phyloP scores from a whole-genome alignment of 2,888 invertebrate species.

The Rhyacophila evoluta region DNA sequence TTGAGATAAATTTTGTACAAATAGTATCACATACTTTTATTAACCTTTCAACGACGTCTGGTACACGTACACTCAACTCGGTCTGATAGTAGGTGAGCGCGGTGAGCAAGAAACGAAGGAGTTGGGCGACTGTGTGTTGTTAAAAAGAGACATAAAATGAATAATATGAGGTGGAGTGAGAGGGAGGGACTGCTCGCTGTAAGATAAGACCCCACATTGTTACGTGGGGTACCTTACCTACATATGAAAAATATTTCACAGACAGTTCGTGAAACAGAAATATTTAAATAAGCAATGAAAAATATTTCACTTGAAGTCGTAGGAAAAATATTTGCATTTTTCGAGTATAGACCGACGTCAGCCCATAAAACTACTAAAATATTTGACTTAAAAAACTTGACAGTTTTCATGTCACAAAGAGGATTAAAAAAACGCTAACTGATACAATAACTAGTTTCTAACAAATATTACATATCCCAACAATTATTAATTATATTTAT shows the following conservation, averaged over 20 bases:
- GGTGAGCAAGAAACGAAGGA: constrained; percentile 10
- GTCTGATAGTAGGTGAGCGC: constrained; percentile 1
- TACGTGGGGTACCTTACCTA: background rate
- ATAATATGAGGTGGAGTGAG: background rate
- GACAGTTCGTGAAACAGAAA: background rate
- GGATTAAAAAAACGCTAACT: no score
- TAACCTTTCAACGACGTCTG: constrained; percentile 19
- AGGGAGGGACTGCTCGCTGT: constrained; percentile 5
- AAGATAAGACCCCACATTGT: constrained; percentile 19
- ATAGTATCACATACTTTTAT: constrained; percentile 2
- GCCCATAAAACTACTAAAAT: no score
- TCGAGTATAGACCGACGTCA: no score
- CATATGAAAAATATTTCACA: constrained; percentile 20
- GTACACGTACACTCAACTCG: constrained; percentile 3
- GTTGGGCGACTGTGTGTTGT: background rate
- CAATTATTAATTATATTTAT: no score
- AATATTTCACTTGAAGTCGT: background rate
- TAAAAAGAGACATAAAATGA: constrained; percentile 22
- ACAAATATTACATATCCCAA: no score
- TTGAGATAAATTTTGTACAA: background rate
- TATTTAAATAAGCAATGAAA: background rate
- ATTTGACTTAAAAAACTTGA: no score
- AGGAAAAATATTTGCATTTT: background rate
- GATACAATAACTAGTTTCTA: no score
- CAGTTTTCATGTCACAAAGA: no score